phyloP scores from a whole-genome alignment of 2,797 vertebrate species.

The Megalops cyprinoides region DNA sequence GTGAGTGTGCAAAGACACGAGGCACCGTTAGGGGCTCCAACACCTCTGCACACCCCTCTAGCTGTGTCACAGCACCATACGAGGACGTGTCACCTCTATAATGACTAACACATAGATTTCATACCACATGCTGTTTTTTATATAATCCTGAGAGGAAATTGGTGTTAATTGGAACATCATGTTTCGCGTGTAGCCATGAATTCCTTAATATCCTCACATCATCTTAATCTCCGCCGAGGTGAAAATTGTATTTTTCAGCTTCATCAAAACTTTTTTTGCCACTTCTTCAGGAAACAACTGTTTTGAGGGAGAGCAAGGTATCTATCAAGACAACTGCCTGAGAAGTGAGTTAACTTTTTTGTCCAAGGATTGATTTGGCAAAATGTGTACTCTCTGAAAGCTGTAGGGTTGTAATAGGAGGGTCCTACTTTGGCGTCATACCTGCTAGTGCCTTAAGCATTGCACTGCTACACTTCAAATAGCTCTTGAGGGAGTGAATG shows the following conservation, averaged over 20 bases:
- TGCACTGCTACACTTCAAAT: too few species aligned
- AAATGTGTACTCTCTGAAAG: too few species aligned
- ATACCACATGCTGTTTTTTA: constrained; percentile 32
- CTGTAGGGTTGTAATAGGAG: too few species aligned
- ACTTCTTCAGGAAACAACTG: background rate
- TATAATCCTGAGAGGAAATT: constrained; percentile 43
- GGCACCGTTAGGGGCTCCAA: background rate
- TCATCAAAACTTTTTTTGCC: background rate
- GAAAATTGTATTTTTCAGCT: constrained; percentile 42
- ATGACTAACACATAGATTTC: constrained; percentile 36
- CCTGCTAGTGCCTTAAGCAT: too few species aligned
- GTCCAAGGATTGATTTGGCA: too few species aligned
- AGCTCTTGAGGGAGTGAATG: too few species aligned
- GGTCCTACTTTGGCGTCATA: too few species aligned
- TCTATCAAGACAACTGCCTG: too few species aligned
- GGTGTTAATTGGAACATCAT: constrained; percentile 46
- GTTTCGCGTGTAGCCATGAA: constrained; percentile 26
- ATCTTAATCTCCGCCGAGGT: too few species aligned
- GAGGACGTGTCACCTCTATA: constrained; percentile 8
- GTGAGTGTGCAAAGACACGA: too few species aligned
- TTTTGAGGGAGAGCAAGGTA: background rate
- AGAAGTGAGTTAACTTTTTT: too few species aligned
- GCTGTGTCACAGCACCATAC: background rate
- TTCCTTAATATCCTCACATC: constrained; percentile 41
- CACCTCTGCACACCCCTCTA: background rate